These are phyloP conservation scores for Stenolophus ochropezus DNA, from an alignment of 2,888 invertebrate species.

Conservation along the genomic window DNA sequence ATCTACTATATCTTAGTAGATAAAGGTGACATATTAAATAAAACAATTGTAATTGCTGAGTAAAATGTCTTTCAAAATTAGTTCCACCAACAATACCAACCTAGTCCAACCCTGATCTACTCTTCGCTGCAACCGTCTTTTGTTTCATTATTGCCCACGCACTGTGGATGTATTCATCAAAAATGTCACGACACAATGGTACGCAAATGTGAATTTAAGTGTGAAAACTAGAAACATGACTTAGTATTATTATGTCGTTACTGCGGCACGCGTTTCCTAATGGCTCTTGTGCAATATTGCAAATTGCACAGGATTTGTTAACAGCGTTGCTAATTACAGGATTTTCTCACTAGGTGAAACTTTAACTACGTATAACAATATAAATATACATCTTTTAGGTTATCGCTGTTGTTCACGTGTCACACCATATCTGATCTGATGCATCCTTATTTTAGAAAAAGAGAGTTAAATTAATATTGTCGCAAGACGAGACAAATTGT, in stretches of 20 bases:
- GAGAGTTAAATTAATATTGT: too few species aligned
- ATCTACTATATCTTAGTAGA: too few species aligned
- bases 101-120: slow-evolving; percentile 3
- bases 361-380: background rate
- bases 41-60: too few species aligned
- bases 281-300: background rate
- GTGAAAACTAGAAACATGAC: slow-evolving; percentile 38
- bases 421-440: too few species aligned
- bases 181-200: slow-evolving; percentile 38
- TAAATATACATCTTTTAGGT: too few species aligned
- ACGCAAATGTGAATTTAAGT: slow-evolving; percentile 50
- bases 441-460: too few species aligned
- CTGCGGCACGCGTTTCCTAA: slow-evolving; percentile 11
- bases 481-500: too few species aligned
- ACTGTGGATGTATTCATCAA: slow-evolving; percentile 45
- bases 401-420: too few species aligned
- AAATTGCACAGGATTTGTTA: background rate
- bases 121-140: slow-evolving; percentile 29
- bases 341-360: background rate
- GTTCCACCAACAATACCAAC: slow-evolving; percentile 11
- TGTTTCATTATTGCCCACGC: slow-evolving; percentile 38
- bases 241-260: slow-evolving; percentile 51
- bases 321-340: background rate
- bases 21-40: too few species aligned
- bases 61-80: background rate